These are phyloP conservation scores for Tragopan temminckii DNA, from an alignment of 2,797 vertebrate genomes.

Conservation along the genomic window DNA sequence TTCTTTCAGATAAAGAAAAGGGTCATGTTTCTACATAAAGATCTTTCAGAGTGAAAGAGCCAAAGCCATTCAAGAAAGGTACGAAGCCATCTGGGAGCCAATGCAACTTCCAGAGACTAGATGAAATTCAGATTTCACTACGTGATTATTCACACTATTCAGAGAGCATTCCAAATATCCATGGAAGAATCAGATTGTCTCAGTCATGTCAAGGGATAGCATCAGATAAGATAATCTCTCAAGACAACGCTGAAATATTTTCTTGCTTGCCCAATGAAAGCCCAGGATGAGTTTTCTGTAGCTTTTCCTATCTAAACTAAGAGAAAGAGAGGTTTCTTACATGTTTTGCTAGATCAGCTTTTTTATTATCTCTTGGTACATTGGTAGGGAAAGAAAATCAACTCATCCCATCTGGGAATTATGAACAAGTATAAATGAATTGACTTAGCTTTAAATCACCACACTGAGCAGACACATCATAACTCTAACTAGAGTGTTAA, in stretches of 20 bases:
- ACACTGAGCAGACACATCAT: not conserved
- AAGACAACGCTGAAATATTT: not conserved
- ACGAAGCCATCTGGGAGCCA: not conserved
- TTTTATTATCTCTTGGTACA: not conserved
- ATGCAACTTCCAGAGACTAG: not conserved
- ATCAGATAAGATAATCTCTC: not conserved
- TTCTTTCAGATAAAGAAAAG: not conserved
- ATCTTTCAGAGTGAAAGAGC: not conserved
- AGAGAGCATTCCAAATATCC: not conserved
- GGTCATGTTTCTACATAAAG: not conserved
- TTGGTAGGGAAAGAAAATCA: not conserved
- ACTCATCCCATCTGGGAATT: not conserved
- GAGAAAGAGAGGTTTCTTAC: not conserved
- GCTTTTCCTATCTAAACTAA: not conserved
- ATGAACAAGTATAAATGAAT: not conserved
- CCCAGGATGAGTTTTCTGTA: not conserved
- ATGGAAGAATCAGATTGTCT: not conserved
- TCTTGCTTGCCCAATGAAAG: not conserved
- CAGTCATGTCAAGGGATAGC: not conserved
- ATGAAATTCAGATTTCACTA: not conserved
- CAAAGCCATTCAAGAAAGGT: not conserved
- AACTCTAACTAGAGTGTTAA: not conserved
- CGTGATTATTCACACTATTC: not conserved
- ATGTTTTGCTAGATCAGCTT: not conserved
- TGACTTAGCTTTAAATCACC: not conserved